phyloP scores from a whole-genome alignment of 2,113 vertebrate species.

The Ivindomyrus marchei region DNA sequence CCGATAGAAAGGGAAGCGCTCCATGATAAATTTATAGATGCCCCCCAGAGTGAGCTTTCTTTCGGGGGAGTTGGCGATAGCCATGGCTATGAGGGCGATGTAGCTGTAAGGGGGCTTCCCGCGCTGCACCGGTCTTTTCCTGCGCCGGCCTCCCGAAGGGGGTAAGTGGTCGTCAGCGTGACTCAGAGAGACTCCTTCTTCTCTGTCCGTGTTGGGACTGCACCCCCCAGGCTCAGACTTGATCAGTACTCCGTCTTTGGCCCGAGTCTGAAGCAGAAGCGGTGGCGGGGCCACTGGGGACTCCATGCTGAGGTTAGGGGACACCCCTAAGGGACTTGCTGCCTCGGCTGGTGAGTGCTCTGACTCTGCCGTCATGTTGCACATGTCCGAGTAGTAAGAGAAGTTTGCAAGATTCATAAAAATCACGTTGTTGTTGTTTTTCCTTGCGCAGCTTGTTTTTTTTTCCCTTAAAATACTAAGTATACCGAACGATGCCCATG shows the following conservation, averaged over 20 bases:
- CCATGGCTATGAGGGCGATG: slow-evolving; percentile 96
- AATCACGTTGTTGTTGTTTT: slow-evolving; percentile 6
- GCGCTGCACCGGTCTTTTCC: slow-evolving; percentile 85
- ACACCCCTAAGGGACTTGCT: slow-evolving; percentile 59
- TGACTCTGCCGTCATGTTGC: slow-evolving; percentile 71
- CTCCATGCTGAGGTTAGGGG: slow-evolving; percentile 59
- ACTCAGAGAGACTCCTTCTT: slow-evolving; percentile 49
- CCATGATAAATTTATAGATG: slow-evolving; percentile 96
- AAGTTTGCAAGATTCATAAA: slow-evolving; percentile 74
- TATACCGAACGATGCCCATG: not conserved
- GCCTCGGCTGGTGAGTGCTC: slow-evolving; percentile 59
- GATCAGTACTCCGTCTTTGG: slow-evolving; percentile 55
- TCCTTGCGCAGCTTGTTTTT: not conserved
- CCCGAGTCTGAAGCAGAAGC: slow-evolving; percentile 49
- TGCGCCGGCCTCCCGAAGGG: slow-evolving; percentile 66
- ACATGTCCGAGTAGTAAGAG: slow-evolving; percentile 67
- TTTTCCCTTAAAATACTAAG: too few species aligned
- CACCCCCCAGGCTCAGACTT: slow-evolving; percentile 64
- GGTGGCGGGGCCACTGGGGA: slow-evolving; percentile 52
- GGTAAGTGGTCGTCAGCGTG: slow-evolving; percentile 63
- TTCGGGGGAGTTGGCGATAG: slow-evolving; percentile 89
- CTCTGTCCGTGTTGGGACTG: slow-evolving; percentile 44
- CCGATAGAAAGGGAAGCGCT: slow-evolving; percentile 92
- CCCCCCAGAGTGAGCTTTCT: slow-evolving; percentile 88
- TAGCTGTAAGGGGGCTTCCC: slow-evolving; percentile 95